These are phyloP conservation scores for Pecten maximus DNA, from an alignment of 2,888 invertebrate species.

Conservation along the genomic window DNA sequence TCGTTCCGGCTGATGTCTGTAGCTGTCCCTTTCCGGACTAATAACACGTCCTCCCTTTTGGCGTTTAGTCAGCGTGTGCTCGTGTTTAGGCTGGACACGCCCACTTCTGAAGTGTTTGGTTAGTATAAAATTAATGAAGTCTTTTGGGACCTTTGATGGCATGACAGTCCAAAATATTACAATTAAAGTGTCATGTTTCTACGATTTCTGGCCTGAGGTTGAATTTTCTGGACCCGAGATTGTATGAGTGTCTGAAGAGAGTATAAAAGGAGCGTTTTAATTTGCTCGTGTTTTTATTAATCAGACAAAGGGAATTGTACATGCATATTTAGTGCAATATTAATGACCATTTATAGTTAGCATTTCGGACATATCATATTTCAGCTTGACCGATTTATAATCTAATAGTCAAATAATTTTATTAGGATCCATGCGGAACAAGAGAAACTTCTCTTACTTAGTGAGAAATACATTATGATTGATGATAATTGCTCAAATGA, in stretches of 20 bases:
- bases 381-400: not conserved
- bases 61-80: conserved; percentile 33
- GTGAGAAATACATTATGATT: too few species aligned
- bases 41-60: conserved; percentile 13
- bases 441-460: too few species aligned
- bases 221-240: not conserved
- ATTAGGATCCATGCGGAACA: too few species aligned
- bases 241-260: not conserved
- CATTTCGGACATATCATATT: not conserved
- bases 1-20: conserved; percentile 4
- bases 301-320: not conserved
- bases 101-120: conserved; percentile 17
- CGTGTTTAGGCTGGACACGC: conserved; percentile 7
- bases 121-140: conserved; percentile 33
- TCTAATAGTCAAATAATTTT: too few species aligned
- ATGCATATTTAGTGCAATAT: conserved; percentile 20
- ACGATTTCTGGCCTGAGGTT: not conserved
- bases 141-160: conserved; percentile 11
- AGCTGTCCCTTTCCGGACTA: conserved; percentile 25
- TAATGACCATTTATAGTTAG: not conserved
- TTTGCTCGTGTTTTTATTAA: not conserved
- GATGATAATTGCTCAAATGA: too few species aligned
- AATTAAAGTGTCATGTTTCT: conserved; percentile 27
- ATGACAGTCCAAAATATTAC: conserved; percentile 30
- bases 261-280: not conserved